These are phyloP conservation scores for Amblyteles armatorius DNA, from an alignment of 2,888 invertebrate species.

Conservation along the genomic window DNA sequence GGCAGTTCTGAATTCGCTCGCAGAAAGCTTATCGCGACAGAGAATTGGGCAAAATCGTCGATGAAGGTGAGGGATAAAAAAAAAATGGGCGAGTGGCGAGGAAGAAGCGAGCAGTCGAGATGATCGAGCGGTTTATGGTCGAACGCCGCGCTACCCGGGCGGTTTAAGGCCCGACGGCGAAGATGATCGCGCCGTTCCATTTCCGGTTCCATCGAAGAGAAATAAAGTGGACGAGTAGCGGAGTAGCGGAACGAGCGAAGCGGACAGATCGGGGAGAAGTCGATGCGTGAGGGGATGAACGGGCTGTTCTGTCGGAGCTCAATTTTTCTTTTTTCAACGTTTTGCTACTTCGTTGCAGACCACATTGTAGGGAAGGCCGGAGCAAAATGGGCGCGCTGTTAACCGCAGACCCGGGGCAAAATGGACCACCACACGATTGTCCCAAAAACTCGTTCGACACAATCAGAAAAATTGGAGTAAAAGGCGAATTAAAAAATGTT, in stretches of 20 bases:
- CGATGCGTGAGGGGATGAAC: neutral
- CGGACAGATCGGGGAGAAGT: neutral
- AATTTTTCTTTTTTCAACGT: neutral
- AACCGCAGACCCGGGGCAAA: too few species aligned
- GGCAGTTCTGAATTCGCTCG: neutral
- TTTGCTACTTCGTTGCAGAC: neutral
- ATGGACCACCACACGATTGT: neutral
- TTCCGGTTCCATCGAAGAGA: slow-evolving; percentile 52
- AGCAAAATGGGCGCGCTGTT: too few species aligned
- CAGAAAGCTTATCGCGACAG: neutral
- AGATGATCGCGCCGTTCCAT: slow-evolving; percentile 48
- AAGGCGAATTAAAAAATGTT: too few species aligned
- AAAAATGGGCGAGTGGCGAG: slow-evolving; percentile 10
- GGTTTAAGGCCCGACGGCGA: slow-evolving; percentile 29
- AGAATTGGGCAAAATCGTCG: slow-evolving; percentile 37
- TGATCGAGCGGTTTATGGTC: slow-evolving; percentile 47
- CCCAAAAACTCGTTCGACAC: too few species aligned
- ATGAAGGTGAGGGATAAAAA: slow-evolving; percentile 15
- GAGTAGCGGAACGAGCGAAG: neutral
- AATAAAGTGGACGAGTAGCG: slow-evolving; percentile 38
- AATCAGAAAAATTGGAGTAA: too few species aligned
- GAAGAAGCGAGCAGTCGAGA: slow-evolving; percentile 33
- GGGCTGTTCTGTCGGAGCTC: neutral
- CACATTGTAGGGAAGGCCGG: neutral
- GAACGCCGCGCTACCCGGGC: neutral